A percentile compares a stretch with the other conserved stretches of the same genome.
phyloP scores from a whole-genome alignment of 2,888 invertebrate genomes.

The Cephus sareptanus region DNA sequence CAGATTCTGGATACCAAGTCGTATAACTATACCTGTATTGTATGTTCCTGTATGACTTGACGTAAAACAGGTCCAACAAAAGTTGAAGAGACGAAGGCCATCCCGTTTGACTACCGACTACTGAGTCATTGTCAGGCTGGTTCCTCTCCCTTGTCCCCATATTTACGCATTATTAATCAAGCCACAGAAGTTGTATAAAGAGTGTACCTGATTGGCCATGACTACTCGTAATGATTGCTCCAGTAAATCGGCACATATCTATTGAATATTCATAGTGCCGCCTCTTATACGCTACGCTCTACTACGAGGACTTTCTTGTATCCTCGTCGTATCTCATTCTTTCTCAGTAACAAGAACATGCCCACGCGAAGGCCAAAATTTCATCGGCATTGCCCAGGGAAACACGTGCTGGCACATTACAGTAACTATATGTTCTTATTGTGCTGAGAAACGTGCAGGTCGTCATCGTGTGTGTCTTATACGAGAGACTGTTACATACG shows the following conservation, averaged over 20 bases:
- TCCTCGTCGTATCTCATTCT: neutral
- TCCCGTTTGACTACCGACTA: constrained; percentile 9
- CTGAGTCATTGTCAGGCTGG: neutral
- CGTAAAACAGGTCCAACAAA: constrained; percentile 8
- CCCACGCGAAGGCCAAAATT: neutral
- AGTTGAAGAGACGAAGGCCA: constrained; percentile 14
- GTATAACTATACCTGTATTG: neutral
- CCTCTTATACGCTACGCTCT: constrained; percentile 7
- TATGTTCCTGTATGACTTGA: neutral
- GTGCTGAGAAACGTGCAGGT: neutral
- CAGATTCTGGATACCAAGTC: neutral
- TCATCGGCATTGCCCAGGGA: neutral
- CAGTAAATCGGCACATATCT: constrained; percentile 9
- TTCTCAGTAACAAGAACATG: neutral
- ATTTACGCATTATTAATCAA: neutral
- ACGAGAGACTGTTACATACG: constrained; percentile 9
- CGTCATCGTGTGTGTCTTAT: constrained; percentile 9
- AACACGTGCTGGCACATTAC: neutral
- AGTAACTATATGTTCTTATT: neutral
- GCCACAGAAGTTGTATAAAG: neutral
- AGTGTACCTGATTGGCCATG: neutral
- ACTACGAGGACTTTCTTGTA: neutral
- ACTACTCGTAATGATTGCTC: neutral
- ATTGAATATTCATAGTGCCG: constrained; percentile 5
- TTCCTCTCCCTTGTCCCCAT: neutral